Conservation (phyloP, 2,113 vertebrate species). For the Laticauda colubrina region DNA sequence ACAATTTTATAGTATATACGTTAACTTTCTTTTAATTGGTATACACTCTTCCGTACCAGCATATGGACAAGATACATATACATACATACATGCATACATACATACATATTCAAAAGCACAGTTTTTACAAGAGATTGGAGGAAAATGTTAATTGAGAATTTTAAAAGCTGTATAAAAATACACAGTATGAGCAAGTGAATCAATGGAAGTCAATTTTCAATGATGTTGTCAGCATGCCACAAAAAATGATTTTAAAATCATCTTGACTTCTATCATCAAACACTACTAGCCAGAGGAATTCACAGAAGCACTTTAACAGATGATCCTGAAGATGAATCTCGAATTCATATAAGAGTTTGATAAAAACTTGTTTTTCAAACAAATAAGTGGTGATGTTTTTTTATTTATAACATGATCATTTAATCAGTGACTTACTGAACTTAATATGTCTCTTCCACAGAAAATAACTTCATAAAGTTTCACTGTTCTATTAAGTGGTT, state of each 20-base stretch:
- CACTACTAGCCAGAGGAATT: neutral
- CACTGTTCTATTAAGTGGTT: conserved; percentile 30
- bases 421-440: conserved; percentile 15
- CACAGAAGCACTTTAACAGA: neutral
- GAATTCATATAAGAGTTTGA: neutral
- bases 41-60: neutral
- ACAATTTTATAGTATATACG: neutral
- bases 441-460: conserved; percentile 22
- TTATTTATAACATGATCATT: conserved; percentile 5
- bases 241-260: neutral
- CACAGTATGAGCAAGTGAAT: neutral
- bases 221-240: neutral
- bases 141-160: neutral
- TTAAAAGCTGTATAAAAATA: neutral
- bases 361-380: conserved; percentile 11
- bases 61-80: neutral
- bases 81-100: neutral
- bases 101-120: neutral
- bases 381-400: conserved; percentile 3
- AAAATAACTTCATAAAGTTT: conserved; percentile 35
- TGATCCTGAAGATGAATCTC: neutral
- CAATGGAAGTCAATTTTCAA: neutral
- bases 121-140: neutral
- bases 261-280: neutral
- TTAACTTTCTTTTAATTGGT: neutral